These are phyloP conservation scores for Hemibagrus guttatus DNA, from an alignment of 2,797 vertebrate genomes.

Conservation along the genomic window DNA sequence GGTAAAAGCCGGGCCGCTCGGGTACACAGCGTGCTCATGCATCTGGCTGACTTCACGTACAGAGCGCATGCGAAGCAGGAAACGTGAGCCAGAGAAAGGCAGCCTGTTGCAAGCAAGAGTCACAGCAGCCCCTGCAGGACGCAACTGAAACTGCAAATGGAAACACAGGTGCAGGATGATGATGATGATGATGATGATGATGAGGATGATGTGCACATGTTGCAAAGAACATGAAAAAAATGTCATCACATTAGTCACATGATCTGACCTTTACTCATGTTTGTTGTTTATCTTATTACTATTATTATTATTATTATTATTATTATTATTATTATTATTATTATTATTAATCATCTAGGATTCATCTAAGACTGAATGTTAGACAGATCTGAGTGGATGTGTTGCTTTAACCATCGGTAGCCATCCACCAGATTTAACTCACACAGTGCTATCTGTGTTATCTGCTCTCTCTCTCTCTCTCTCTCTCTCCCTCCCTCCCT, in stretches of 20 bases:
- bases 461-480: too few relatives aligned
- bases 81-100: not conserved
- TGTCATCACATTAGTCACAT: not conserved
- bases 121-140: slow-evolving; percentile 66
- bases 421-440: not conserved
- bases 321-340: too few relatives aligned
- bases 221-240: not conserved
- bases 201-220: not conserved
- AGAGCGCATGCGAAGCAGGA: not conserved
- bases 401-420: not conserved
- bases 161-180: not conserved
- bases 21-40: not conserved
- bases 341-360: too few relatives aligned
- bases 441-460: not conserved
- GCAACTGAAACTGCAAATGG: slow-evolving; percentile 24
- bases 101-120: slow-evolving; percentile 38
- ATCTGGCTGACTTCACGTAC: not conserved
- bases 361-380: too few relatives aligned
- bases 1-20: not conserved
- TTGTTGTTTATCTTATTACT: too few relatives aligned
- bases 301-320: too few relatives aligned
- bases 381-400: not conserved
- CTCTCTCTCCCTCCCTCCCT: too few relatives aligned
- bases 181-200: not conserved
- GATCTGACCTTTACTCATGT: not conserved